A percentile compares a stretch with the other conserved stretches of the same genome.
These are phyloP conservation scores for Merodon equestris DNA, from an alignment of 2,888 invertebrate genomes.

Conservation along the genomic window DNA sequence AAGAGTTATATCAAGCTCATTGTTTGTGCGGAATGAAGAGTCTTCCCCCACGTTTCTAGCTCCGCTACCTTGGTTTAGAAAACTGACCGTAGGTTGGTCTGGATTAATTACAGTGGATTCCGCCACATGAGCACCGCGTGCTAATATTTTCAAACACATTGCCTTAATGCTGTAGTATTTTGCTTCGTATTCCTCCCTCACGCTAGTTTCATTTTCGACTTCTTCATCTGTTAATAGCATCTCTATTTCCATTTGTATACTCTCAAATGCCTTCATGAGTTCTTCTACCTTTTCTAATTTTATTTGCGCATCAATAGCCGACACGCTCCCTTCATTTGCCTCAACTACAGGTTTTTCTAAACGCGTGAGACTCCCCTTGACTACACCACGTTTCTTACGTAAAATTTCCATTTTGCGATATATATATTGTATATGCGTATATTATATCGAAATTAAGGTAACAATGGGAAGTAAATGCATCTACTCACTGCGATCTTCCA, in stretches of 20 bases:
- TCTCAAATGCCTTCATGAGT: conserved; percentile 11
- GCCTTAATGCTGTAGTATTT: conserved; percentile 9
- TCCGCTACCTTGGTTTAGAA: background rate
- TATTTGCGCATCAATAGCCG: conserved; percentile 2
- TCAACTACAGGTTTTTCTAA: conserved; percentile 5
- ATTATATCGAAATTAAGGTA: background rate
- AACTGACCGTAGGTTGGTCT: background rate
- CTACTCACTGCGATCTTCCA: too few relatives aligned
- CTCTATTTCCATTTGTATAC: conserved; percentile 17
- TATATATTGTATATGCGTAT: too few relatives aligned
- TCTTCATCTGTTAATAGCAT: too few relatives aligned
- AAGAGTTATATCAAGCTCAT: background rate
- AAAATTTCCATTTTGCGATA: background rate
- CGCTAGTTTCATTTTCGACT: background rate
- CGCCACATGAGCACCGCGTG: conserved; percentile 4
- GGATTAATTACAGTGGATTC: background rate
- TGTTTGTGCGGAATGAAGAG: background rate
- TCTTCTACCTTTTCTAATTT: conserved; percentile 25
- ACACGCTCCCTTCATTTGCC: background rate
- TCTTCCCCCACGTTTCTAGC: too few relatives aligned
- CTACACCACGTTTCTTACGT: conserved; percentile 1
- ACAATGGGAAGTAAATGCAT: too few relatives aligned
- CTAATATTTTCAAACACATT: background rate
- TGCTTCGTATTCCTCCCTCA: conserved; percentile 6
- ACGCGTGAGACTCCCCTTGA: conserved; percentile 6